Percentiles rank a stretch among this genome's conserved stretches.
These are phyloP conservation scores for Erpobdella octoculata DNA, from an alignment of 2,888 invertebrate species.

Conservation along the genomic window DNA sequence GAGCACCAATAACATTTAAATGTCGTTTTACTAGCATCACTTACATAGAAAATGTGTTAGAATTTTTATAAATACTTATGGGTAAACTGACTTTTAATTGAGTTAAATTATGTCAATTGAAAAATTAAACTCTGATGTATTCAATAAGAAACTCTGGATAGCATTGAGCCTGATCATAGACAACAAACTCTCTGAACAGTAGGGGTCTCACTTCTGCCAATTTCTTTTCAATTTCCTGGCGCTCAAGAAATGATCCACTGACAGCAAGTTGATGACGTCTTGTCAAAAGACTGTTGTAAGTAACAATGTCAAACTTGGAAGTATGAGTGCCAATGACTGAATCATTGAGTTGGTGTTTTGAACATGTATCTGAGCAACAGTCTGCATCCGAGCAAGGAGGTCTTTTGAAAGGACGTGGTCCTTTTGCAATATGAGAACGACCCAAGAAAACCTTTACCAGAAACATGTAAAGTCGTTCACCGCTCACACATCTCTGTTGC, in stretches of 20 bases:
- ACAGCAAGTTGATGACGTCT: background rate
- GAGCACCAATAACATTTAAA: too few species aligned
- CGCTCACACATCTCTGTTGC: slow-evolving; percentile 2
- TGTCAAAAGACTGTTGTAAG: background rate
- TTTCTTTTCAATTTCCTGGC: background rate
- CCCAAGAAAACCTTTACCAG: slow-evolving; percentile 28
- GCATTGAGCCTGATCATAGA: slow-evolving; percentile 39
- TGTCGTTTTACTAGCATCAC: too few species aligned
- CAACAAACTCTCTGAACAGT: slow-evolving; percentile 40
- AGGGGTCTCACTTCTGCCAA: background rate
- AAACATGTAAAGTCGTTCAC: slow-evolving; percentile 22
- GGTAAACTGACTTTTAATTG: too few species aligned
- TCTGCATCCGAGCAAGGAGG: slow-evolving; percentile 7
- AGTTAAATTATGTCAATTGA: too few species aligned
- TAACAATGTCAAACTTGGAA: too few species aligned
- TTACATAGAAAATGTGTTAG: too few species aligned
- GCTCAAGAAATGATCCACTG: background rate
- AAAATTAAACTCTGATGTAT: slow-evolving; percentile 13
- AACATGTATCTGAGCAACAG: background rate
- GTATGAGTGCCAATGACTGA: slow-evolving; percentile 28
- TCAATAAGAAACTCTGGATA: slow-evolving; percentile 41
- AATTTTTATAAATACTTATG: too few species aligned
- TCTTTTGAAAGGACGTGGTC: slow-evolving; percentile 22
- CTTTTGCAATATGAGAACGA: background rate
- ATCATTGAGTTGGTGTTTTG: slow-evolving; percentile 15